phyloP scores from a whole-genome alignment of 2,888 invertebrate genomes.

The Emmelina monodactyla region DNA sequence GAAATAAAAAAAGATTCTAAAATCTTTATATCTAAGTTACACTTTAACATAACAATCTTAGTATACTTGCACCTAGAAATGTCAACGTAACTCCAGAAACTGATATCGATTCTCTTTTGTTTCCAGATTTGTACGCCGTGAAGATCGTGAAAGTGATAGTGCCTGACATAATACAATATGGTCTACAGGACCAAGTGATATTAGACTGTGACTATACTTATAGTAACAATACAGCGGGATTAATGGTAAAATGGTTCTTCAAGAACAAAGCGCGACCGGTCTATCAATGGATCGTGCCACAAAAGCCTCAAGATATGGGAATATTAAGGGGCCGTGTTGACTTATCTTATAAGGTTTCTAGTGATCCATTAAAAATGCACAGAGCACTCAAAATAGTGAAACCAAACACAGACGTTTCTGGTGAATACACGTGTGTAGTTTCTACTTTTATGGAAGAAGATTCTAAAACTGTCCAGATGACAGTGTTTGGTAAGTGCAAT shows the following conservation, averaged over 20 bases:
- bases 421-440: conserved; percentile 77
- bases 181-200: conserved; percentile 67
- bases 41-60: too few species aligned
- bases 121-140: conserved; percentile 65
- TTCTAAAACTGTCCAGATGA: conserved; percentile 70
- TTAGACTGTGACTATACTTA: conserved; percentile 78
- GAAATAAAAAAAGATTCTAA: too few species aligned
- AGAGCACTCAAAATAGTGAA: conserved; percentile 76
- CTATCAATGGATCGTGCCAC: conserved; percentile 80
- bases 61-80: too few species aligned
- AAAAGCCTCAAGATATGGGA: conserved; percentile 72
- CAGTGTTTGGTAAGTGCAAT: conserved; percentile 74
- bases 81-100: too few species aligned
- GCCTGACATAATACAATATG: conserved; percentile 69
- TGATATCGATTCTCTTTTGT: too few species aligned
- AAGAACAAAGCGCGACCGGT: conserved; percentile 71
- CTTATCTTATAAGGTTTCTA: conserved; percentile 70
- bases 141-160: conserved; percentile 70
- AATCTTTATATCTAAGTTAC: too few species aligned
- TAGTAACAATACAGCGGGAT: conserved; percentile 68
- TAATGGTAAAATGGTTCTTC: conserved; percentile 82
- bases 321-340: conserved; percentile 65
- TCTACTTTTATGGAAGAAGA: conserved; percentile 76
- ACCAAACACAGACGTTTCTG: conserved; percentile 76
- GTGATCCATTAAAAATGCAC: conserved; percentile 72